A percentile compares a stretch with the other conserved stretches of the same genome.
Evolutionary conservation across 1,140 invertebrate genomes (phyloP).

Genomic region (Ips typographus): DNA sequence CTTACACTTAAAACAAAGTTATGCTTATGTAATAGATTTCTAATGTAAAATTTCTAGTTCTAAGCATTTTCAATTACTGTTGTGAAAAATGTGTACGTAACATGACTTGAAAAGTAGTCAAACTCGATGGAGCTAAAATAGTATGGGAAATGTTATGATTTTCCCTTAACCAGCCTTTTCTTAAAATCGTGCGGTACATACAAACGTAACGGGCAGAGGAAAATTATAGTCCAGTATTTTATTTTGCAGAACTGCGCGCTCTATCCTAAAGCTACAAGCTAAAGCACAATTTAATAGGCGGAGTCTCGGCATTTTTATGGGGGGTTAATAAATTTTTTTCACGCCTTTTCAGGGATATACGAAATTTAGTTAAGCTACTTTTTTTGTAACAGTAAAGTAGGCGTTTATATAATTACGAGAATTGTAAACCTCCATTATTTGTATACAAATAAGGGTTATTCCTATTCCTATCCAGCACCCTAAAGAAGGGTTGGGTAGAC

Average conservation of each 20-base stretch:
- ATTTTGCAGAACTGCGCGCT: slow-evolving; percentile 35
- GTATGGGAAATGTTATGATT: slow-evolving; percentile 36
- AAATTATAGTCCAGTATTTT: slow-evolving; percentile 42
- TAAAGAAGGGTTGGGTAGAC: no score
- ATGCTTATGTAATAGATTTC: no score
- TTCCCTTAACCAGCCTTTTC: slow-evolving; percentile 38
- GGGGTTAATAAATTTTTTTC: slow-evolving; percentile 30
- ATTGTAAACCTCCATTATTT: no score
- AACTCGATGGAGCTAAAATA: slow-evolving; percentile 19
- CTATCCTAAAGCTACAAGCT: slow-evolving; percentile 29
- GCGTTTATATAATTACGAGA: no score
- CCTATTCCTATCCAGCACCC: no score
- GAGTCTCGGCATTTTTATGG: slow-evolving; percentile 26
- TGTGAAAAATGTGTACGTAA: no score
- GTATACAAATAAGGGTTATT: no score
- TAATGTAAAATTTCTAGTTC: no score
- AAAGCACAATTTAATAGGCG: slow-evolving; percentile 37
- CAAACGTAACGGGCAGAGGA: slow-evolving; percentile 37
- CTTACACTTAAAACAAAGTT: background rate
- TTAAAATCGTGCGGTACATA: slow-evolving; percentile 44
- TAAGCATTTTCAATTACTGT: no score
- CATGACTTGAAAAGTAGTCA: background rate
- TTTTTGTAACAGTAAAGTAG: background rate
- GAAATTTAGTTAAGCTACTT: background rate
- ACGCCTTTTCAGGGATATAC: slow-evolving; percentile 15